A percentile compares a stretch with the other conserved stretches of the same genome.
phyloP scores from a whole-genome alignment of 2,888 invertebrate genomes.

The Stomorhina lunata region DNA sequence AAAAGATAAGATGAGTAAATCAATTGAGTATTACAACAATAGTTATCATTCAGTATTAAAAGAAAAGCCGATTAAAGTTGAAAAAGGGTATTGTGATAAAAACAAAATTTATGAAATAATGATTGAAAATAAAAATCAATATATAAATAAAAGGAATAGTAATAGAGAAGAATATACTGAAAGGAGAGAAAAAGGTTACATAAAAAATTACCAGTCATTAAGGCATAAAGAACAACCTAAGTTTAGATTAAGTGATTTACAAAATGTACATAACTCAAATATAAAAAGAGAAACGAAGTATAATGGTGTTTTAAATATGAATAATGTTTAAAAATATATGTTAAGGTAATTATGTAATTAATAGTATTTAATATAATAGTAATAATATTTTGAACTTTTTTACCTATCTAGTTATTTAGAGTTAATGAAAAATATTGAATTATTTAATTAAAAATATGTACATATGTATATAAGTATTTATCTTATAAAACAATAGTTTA shows the following conservation, averaged over 20 bases:
- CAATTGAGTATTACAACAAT: slow-evolving; percentile 37
- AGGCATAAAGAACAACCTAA: slow-evolving; percentile 33
- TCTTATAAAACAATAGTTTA: too few species aligned
- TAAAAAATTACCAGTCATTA: slow-evolving; percentile 30
- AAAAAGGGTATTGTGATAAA: slow-evolving; percentile 30
- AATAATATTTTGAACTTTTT: too few species aligned
- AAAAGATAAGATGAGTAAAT: slow-evolving; percentile 25
- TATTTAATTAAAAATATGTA: too few species aligned
- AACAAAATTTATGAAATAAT: slow-evolving; percentile 2
- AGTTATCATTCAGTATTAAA: slow-evolving; percentile 22
- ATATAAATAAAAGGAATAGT: slow-evolving; percentile 15
- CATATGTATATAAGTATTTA: too few species aligned
- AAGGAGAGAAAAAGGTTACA: slow-evolving; percentile 15
- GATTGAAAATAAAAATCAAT: not conserved
- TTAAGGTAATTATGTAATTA: too few species aligned
- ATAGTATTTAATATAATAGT: too few species aligned
- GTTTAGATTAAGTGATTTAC: slow-evolving; percentile 11
- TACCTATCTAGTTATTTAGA: too few species aligned
- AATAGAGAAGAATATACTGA: not conserved
- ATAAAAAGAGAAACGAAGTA: slow-evolving; percentile 23
- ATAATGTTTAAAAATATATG: too few species aligned
- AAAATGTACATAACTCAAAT: slow-evolving; percentile 39
- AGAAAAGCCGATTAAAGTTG: slow-evolving; percentile 34
- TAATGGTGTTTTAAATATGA: slow-evolving; percentile 3
- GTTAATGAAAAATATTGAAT: too few species aligned